Conservation (phyloP, 2,797 vertebrate genomes). For the Sandelia bainsii region DNA sequence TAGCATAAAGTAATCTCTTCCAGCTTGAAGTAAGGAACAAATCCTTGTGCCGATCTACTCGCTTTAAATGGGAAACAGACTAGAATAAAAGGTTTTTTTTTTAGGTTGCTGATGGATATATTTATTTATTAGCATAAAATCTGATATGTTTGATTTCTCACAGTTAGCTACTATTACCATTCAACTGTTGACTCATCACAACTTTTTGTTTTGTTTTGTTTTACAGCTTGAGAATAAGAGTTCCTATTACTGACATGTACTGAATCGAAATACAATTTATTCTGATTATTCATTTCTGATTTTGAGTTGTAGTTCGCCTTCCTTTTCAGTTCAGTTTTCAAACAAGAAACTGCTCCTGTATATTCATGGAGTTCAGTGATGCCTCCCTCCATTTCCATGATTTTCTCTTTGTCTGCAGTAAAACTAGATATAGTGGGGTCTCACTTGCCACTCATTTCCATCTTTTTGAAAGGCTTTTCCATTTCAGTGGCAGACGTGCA, state of each 20-base stretch:
- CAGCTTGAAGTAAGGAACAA: conserved; percentile 25
- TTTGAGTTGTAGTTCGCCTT: conserved; percentile 7
- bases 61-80: conserved; percentile 6
- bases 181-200: conserved; percentile 12
- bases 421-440: conserved; percentile 15
- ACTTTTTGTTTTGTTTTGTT: background rate
- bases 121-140: conserved; percentile 21
- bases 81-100: conserved; percentile 19
- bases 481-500: conserved; percentile 25
- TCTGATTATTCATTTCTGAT: conserved; percentile 7
- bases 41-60: conserved; percentile 24
- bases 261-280: conserved; percentile 8
- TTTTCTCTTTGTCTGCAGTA: conserved; percentile 22
- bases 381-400: conserved; percentile 37
- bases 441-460: conserved; percentile 51
- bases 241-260: background rate
- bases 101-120: conserved; percentile 1
- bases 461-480: conserved; percentile 59
- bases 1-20: conserved; percentile 23
- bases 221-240: background rate
- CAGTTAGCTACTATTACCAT: conserved; percentile 12
- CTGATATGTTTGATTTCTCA: conserved; percentile 12
- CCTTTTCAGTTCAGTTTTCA: conserved; percentile 1
- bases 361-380: conserved; percentile 31
- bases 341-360: background rate